Evolutionary conservation across 2,797 vertebrate genomes (phyloP), one percentile per base, ranked within the genome.

Genomic region (Melanotaenia nigrans): DNA sequence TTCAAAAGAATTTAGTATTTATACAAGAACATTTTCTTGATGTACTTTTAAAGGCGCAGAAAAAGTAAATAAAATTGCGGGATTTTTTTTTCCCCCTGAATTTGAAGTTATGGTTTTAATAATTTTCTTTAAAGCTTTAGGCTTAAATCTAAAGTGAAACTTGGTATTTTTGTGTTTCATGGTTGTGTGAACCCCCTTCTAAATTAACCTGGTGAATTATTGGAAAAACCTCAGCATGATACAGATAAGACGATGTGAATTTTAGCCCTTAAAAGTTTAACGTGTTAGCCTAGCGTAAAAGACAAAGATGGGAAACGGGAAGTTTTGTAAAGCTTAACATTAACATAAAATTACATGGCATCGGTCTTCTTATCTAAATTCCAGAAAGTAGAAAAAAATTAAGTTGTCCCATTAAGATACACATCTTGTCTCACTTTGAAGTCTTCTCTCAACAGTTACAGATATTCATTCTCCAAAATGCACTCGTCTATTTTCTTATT

Each of bases 1-100:
- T 1, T 16, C 22, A 24, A 24, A 25, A 55, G 5, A 9, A 12
- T 42, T 2, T 30, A 30, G 25, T 65, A 58, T 72, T 77, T 42
- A 63, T 75, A 69, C 16, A 10, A 58, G 30, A 75, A 54, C 56
- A 75, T 66, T 83, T 38, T 78, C 10, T 20, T 54, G 36, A 45
- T 45, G 13, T 61, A 13, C 1, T 9, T 59, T 54, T 4, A 58
- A 3, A 57, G 1, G 8, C 57, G 61, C 45, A 25, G 30, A 14
- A 56, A 35, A 8, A 14, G 8, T 57, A 18, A 35, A 55, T 67
- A 38, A 70, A 63, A 42, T 1, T n/a, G 25, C 32, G 24, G 7
- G 5, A 30, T 9, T 7, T 42, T n/a, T 54, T 60, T 20, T 72
- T 30, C 1, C 71, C 12, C 32, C 42, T 20, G 35, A 20, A 3